phyloP scores from a whole-genome alignment of 2,888 invertebrate species.

The Ceramica pisi region DNA sequence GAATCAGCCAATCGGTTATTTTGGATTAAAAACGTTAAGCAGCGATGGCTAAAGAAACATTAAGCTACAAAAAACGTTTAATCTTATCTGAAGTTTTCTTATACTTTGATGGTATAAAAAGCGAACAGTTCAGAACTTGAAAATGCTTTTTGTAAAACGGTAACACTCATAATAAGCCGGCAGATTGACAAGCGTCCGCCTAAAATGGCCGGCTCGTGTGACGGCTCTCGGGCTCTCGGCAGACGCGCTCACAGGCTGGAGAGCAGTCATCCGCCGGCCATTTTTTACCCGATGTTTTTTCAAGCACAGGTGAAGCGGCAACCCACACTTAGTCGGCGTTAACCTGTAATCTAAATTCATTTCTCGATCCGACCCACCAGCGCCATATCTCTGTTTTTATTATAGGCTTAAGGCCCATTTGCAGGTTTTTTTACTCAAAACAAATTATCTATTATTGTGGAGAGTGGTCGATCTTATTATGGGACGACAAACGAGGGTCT shows the following conservation, averaged over 20 bases:
- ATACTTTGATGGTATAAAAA: constrained; percentile 71
- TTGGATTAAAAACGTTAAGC: constrained; percentile 46
- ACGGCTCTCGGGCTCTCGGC: constrained; percentile 62
- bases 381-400: constrained; percentile 89
- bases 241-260: constrained; percentile 32
- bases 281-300: constrained; percentile 84
- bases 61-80: constrained; percentile 61
- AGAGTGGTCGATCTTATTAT: constrained; percentile 86
- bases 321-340: constrained; percentile 90
- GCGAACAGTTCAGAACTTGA: constrained; percentile 73
- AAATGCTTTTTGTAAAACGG: constrained; percentile 77
- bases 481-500: constrained; percentile 80
- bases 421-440: constrained; percentile 89
- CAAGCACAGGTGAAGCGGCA: constrained; percentile 87
- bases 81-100: constrained; percentile 72
- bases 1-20: constrained; percentile 36
- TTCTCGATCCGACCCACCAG: constrained; percentile 89
- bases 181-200: constrained; percentile 76
- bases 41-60: constrained; percentile 47
- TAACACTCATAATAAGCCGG: constrained; percentile 80
- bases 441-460: constrained; percentile 89
- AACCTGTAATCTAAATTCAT: constrained; percentile 91
- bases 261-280: constrained; percentile 70
- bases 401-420: constrained; percentile 89
- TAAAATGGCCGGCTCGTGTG: constrained; percentile 78